Base-by-base conservation (phyloP, 2,888 invertebrate genomes). In the Oscheius sp. region DNA sequence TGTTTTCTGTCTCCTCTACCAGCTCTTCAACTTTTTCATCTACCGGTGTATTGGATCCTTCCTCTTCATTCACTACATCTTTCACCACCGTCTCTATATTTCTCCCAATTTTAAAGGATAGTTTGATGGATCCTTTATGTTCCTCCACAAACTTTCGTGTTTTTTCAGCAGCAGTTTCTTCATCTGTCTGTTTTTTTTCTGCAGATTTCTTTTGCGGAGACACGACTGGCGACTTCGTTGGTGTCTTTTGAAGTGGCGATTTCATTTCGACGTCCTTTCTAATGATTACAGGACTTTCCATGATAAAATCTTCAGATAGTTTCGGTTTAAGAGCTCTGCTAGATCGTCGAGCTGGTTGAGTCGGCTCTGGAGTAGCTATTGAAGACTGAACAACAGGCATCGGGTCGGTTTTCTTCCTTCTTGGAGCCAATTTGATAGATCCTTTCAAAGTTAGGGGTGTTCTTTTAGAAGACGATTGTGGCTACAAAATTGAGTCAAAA, bases 61-160 rank as follows among this genome's bases (percentile, higher is more conserved):
- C 26, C 12, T 50, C 41, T 20, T 41, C 41, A 4, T 41, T 20
- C 41, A 41, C 59, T 1, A 26, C 24, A 0, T n/a, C 22, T 26
- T 44, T 28, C 26, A 59, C 6, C 26, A 28, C 44, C 14, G 59
- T 59, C n/a, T 41, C 41, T 3, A 59, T 44, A 14, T 44, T 44
- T 12, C 14, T n/a, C 3, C 59, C 59, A 28, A 59, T 41, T 41
- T 59, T 59, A 17, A 59, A 44, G 2, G 26, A 26, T 2, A 59
- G 26, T 9, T 59, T 59, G 14, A 59, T 44, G 12, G 59, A 44
- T 3, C 59, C 44, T 24, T 59, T 59, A 9, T 59, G 44, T n/a
- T 59, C 44, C 44, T 44, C 44, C n/a, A 59, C 59, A 14, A 28
- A 59, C 20, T 59, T 59, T 41, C 59, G 24, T n/a, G 59, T 59